A percentile compares a stretch with the other conserved stretches of the same genome.
These are phyloP conservation scores for Apteryx owenii DNA, from an alignment of 2,113 vertebrate species.

Conservation along the genomic window DNA sequence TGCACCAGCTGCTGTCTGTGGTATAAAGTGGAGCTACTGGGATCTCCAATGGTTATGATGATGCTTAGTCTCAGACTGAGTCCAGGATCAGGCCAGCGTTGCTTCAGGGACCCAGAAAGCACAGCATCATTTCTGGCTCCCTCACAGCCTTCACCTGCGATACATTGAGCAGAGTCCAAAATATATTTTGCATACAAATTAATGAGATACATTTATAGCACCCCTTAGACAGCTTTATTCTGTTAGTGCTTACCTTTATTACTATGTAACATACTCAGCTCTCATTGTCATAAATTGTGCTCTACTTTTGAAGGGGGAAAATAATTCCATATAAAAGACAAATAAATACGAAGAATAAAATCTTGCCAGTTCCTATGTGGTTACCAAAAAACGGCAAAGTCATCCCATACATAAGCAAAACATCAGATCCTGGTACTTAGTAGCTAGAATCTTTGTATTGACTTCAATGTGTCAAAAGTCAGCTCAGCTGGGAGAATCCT, in stretches of 20 bases:
- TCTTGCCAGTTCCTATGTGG: neutral
- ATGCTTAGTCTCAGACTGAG: neutral
- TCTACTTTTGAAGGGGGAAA: constrained; percentile 52
- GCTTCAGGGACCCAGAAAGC: constrained; percentile 14
- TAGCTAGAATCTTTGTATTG: neutral
- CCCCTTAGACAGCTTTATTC: constrained; percentile 70
- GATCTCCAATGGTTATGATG: neutral
- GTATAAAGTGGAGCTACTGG: neutral
- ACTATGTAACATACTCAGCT: constrained; percentile 59
- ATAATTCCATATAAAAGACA: constrained; percentile 47
- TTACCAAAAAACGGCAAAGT: constrained; percentile 19
- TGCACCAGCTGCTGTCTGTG: neutral
- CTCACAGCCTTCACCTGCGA: constrained; percentile 49
- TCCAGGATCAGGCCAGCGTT: constrained; percentile 8
- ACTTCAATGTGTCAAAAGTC: neutral
- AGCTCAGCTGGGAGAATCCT: neutral
- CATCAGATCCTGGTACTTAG: neutral
- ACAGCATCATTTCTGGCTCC: constrained; percentile 29
- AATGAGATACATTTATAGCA: constrained; percentile 70
- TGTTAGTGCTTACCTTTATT: constrained; percentile 73
- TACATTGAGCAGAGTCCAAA: constrained; percentile 60
- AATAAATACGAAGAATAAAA: constrained; percentile 45
- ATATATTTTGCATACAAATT: constrained; percentile 74
- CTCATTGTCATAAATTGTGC: constrained; percentile 63
- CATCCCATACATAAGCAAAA: neutral